phyloP scores from a whole-genome alignment of 1,140 invertebrate genomes.

The Sesamia nonagrioides region DNA sequence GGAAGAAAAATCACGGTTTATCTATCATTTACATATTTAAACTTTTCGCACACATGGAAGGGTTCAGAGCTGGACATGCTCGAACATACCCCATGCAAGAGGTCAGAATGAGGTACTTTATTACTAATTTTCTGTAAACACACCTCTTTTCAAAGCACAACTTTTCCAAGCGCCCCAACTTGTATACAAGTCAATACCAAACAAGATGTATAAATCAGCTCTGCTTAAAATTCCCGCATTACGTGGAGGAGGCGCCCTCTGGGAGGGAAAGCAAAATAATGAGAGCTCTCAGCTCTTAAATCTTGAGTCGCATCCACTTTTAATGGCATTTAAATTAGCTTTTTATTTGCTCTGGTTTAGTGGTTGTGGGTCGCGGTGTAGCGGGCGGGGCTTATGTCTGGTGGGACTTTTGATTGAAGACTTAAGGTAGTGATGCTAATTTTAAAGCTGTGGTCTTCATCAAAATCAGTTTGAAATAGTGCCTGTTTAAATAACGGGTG shows the following conservation, averaged over 20 bases:
- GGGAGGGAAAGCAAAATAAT: conserved; percentile 62
- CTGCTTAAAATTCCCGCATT: conserved; percentile 48
- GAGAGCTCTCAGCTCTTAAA: conserved; percentile 61
- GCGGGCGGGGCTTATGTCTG: neutral
- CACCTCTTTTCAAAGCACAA: too few species aligned
- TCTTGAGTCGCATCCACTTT: conserved; percentile 65
- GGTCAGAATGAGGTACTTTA: too few species aligned
- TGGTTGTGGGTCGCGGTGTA: conserved; percentile 12
- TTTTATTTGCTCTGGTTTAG: conserved; percentile 64
- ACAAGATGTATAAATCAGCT: conserved; percentile 46
- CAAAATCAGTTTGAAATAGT: too few species aligned
- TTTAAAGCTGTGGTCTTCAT: neutral
- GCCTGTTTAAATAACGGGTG: too few species aligned
- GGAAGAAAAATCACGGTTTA: too few species aligned
- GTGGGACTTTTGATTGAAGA: neutral
- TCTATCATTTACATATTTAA: too few species aligned
- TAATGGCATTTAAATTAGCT: conserved; percentile 74
- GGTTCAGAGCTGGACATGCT: too few species aligned
- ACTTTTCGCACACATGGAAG: too few species aligned
- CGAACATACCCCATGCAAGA: too few species aligned
- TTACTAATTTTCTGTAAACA: neutral
- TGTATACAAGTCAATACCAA: conserved; percentile 44
- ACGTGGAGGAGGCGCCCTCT: conserved; percentile 37
- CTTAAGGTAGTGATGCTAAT: neutral
- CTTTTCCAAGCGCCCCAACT: neutral